phyloP scores from a whole-genome alignment of 37 sponge, comb jelly and placozoan genomes.

The Dysidea cf. avara region DNA sequence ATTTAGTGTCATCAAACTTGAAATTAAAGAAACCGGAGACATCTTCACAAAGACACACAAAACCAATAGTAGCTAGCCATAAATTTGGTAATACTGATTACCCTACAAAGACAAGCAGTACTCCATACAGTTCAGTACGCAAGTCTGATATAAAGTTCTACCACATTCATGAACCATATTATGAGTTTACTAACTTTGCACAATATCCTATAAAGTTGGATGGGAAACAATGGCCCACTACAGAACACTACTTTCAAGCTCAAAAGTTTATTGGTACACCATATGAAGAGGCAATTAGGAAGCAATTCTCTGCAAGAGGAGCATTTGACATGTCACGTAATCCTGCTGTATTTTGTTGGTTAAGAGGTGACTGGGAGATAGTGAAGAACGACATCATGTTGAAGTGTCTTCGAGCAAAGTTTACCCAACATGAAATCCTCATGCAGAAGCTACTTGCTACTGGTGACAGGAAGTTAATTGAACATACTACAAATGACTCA shows the following conservation, averaged over 20 bases:
- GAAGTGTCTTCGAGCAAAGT: conserved; percentile 53
- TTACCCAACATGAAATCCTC: conserved; percentile 44
- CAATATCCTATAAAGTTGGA: conserved; percentile 24
- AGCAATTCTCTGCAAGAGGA: conserved; percentile 22
- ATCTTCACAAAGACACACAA: too few relatives aligned
- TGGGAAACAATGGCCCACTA: conserved; percentile 55
- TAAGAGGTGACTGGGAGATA: conserved; percentile 57
- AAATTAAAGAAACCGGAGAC: too few relatives aligned
- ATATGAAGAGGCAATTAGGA: conserved; percentile 39
- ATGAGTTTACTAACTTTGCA: conserved; percentile 78
- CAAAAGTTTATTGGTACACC: conserved; percentile 85
- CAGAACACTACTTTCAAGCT: conserved; percentile 87
- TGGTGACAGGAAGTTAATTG: conserved; percentile 43
- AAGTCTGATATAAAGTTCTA: conserved; percentile 49
- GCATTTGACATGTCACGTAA: conserved; percentile 62
- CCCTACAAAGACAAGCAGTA: too few relatives aligned
- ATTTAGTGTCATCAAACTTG: too few relatives aligned
- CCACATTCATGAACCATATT: conserved; percentile 52
- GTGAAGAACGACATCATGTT: conserved; percentile 70
- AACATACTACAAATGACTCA: conserved; percentile 57
- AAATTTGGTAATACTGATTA: too few relatives aligned
- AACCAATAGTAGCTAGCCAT: too few relatives aligned
- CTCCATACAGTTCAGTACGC: too few relatives aligned
- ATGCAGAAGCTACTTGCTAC: conserved; percentile 37
- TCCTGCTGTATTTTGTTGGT: conserved; percentile 35